Evolutionary conservation across 2,888 invertebrate genomes (phyloP).

Genomic region (Dryomyza anilis): DNA sequence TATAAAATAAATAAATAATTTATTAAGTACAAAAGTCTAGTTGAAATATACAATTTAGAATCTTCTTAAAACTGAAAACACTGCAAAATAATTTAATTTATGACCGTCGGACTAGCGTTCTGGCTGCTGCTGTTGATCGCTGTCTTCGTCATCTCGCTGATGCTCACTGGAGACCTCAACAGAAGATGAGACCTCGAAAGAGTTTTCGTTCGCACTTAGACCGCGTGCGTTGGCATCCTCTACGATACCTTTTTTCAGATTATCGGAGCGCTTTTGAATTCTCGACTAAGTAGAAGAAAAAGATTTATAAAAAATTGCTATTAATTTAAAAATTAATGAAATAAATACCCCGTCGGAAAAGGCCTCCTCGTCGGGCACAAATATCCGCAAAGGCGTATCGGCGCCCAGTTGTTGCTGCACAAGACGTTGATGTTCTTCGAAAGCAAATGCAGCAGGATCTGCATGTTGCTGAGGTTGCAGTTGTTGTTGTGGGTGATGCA

Average conservation of each 20-base stretch:
- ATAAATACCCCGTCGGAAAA: slow-evolving; percentile 44
- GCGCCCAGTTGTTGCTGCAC: slow-evolving; percentile 55
- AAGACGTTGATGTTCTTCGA: slow-evolving; percentile 54
- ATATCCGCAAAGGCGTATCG: slow-evolving; percentile 61
- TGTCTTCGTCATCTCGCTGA: slow-evolving; percentile 18
- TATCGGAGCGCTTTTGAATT: slow-evolving; percentile 51
- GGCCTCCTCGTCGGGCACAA: slow-evolving; percentile 62
- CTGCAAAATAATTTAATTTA: slow-evolving; percentile 28
- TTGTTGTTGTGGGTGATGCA: slow-evolving; percentile 19
- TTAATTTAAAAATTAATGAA: background rate
- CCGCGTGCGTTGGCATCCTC: slow-evolving; percentile 36
- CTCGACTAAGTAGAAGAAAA: slow-evolving; percentile 41
- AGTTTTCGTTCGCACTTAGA: slow-evolving; percentile 36
- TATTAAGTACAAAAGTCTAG: slow-evolving; percentile 42
- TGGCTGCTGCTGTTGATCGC: background rate
- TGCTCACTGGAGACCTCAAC: slow-evolving; percentile 52
- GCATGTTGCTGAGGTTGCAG: slow-evolving; percentile 29
- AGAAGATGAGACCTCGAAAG: slow-evolving; percentile 51
- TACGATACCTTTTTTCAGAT: slow-evolving; percentile 46
- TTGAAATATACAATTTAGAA: slow-evolving; percentile 31
- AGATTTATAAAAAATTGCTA: background rate
- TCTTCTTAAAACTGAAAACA: slow-evolving; percentile 32
- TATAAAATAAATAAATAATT: slow-evolving; percentile 42
- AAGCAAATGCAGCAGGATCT: slow-evolving; percentile 47
- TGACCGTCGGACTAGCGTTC: background rate